These are phyloP conservation scores for Drosophila obscura DNA, from an alignment of 1,140 invertebrate species.

Conservation along the genomic window DNA sequence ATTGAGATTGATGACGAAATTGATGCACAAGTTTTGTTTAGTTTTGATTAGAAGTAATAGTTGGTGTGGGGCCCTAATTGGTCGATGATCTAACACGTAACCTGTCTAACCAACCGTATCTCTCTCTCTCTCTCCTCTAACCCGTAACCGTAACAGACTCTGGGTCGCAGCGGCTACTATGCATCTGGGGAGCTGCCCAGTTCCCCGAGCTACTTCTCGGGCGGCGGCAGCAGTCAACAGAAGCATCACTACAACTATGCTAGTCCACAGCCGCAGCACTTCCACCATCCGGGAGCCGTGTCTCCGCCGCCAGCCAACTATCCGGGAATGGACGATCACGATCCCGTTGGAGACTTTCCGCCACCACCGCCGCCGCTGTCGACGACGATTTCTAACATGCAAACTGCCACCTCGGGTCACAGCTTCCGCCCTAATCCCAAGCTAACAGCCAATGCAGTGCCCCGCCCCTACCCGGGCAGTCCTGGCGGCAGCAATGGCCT, in stretches of 20 bases:
- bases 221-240: conserved; percentile 46
- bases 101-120: conserved; percentile 62
- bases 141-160: conserved; percentile 73
- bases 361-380: conserved; percentile 80
- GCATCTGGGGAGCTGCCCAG: conserved; percentile 69
- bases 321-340: conserved; percentile 54
- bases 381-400: conserved; percentile 81
- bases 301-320: conserved; percentile 75
- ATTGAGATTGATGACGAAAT: conserved; percentile 51
- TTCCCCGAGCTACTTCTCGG: conserved; percentile 73
- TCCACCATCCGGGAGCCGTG: conserved; percentile 76
- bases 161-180: conserved; percentile 75
- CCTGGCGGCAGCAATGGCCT: conserved; percentile 71
- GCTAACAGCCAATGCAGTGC: conserved; percentile 83
- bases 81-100: conserved; percentile 54
- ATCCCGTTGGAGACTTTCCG: conserved; percentile 69
- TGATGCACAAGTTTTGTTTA: conserved; percentile 28
- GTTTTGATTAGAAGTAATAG: conserved; percentile 20
- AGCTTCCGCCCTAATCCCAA: conserved; percentile 82
- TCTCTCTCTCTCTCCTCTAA: conserved; percentile 48
- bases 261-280: conserved; percentile 73
- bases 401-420: conserved; percentile 70
- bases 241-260: conserved; percentile 78
- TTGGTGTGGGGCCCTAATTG: conserved; percentile 49
- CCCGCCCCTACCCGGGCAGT: conserved; percentile 81